Evolutionary conservation across 2,797 vertebrate genomes (phyloP), one percentile per base, ranked within the genome.

Genomic region (Alectoris magna): DNA sequence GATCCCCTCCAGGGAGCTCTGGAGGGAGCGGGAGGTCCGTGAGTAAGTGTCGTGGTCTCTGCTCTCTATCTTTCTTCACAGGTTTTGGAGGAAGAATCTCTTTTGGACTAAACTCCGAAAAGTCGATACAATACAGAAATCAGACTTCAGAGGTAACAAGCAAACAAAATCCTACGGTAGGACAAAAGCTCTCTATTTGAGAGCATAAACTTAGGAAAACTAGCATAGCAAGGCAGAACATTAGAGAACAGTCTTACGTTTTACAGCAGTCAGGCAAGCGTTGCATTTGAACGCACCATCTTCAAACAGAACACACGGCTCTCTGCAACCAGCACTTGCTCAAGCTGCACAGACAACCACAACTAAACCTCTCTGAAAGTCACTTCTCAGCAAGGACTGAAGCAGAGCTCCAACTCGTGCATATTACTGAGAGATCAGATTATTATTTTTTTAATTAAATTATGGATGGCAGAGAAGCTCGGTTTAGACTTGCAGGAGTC

Each of bases 21-120:
- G 99, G 99, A 34, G 99, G 99, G 43, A 99, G 97, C 77, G 99
- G 99, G 82, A 99, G 98, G 97, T 99, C 99, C 17, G 98, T 99
- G 64, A 99, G 98, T 59, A 99, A 98, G 29, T 99, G 98, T 23
- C 99, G 98, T 84, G 98, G 98, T 96, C 99, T 98, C 88, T 98
- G 95, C 88, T 99, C 99, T 97, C 98, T 99, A 44, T 99, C 98
- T 96, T 98, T 99, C 96, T 98, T 99, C 78, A 98, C 96, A 73
- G 96, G 93, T 96, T 98, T 99, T 71, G 98, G 98, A 96, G 98
- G 98, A 91, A 98, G 97, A 88, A 98, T 98, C 97, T 99, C 99
- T 97, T 99, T 99, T 91, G 99, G 98, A 98, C 99, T 99, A 97
- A 96, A 96, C 84, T 91, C 94, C 96, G 82, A 9, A 95, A 96